A percentile compares a stretch with the other conserved stretches of the same genome.
Evolutionary conservation across 2,888 invertebrate species (phyloP).

Genomic region (Microplitis deprimator): DNA sequence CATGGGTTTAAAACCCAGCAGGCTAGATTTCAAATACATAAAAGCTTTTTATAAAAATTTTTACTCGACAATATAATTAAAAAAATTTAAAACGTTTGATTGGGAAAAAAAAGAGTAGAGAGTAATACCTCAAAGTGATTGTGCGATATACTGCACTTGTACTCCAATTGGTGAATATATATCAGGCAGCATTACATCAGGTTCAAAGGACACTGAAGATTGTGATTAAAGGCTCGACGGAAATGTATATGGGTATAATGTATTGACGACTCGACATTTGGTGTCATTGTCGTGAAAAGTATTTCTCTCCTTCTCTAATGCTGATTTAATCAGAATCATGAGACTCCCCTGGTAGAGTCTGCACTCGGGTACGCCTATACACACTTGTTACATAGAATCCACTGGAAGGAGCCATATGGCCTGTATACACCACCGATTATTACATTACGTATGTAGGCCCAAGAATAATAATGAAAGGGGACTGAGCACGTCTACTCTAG

Average conservation of each 20-base stretch:
- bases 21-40: not conserved
- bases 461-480: constrained; percentile 63
- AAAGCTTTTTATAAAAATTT: not conserved
- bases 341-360: constrained; percentile 33
- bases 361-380: constrained; percentile 31
- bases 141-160: constrained; percentile 15
- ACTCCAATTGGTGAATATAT: not conserved
- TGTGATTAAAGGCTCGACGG: constrained; percentile 35
- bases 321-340: constrained; percentile 69
- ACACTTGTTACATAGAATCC: constrained; percentile 45
- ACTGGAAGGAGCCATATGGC: constrained; percentile 66
- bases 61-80: too few relatives aligned
- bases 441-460: constrained; percentile 69
- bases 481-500: constrained; percentile 36
- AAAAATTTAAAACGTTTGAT: not conserved
- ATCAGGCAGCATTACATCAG: not conserved
- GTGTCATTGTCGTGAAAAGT: constrained; percentile 63
- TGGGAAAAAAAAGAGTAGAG: constrained; percentile 4
- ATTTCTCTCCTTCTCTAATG: constrained; percentile 61
- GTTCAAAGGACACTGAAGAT: constrained; percentile 20
- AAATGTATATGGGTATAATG: not conserved
- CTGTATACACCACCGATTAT: constrained; percentile 69
- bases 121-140: constrained; percentile 23
- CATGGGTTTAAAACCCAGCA: not conserved
- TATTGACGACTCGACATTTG: constrained; percentile 63